These are phyloP conservation scores for Mimas tiliae DNA, from an alignment of 2,888 invertebrate species.

Conservation along the genomic window DNA sequence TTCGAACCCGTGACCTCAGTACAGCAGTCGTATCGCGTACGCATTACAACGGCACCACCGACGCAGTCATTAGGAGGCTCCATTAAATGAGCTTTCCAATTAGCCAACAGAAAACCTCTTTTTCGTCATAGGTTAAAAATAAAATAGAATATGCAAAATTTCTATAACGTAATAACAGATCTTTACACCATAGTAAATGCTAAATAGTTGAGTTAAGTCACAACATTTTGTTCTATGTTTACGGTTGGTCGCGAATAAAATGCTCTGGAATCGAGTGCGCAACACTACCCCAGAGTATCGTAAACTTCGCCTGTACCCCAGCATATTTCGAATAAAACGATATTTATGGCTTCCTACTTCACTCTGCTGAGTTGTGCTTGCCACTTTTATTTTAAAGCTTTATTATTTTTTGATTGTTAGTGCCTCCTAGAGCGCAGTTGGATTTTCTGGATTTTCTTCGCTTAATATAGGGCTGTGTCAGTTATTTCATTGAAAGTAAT, in stretches of 20 bases:
- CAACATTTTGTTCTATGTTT: constrained; percentile 24
- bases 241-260: constrained; percentile 54
- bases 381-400: constrained; percentile 14
- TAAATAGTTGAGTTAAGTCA: constrained; percentile 23
- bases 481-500: background rate
- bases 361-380: constrained; percentile 47
- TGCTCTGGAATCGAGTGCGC: constrained; percentile 51
- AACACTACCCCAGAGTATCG: constrained; percentile 65
- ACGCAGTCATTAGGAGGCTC: too few relatives aligned
- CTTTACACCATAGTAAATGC: background rate
- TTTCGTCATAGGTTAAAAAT: too few relatives aligned
- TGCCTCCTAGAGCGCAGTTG: background rate
- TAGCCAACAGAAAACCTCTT: too few relatives aligned
- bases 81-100: too few relatives aligned
- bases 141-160: background rate
- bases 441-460: background rate
- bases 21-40: too few relatives aligned
- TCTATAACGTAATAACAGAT: background rate
- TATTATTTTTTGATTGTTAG: constrained; percentile 10
- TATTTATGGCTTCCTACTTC: constrained; percentile 67
- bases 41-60: too few relatives aligned
- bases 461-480: background rate
- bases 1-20: too few relatives aligned
- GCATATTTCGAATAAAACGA: constrained; percentile 69
- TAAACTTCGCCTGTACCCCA: constrained; percentile 63